Base-by-base conservation (phyloP, 1,140 invertebrate genomes). In the Bombus pyrosoma region DNA sequence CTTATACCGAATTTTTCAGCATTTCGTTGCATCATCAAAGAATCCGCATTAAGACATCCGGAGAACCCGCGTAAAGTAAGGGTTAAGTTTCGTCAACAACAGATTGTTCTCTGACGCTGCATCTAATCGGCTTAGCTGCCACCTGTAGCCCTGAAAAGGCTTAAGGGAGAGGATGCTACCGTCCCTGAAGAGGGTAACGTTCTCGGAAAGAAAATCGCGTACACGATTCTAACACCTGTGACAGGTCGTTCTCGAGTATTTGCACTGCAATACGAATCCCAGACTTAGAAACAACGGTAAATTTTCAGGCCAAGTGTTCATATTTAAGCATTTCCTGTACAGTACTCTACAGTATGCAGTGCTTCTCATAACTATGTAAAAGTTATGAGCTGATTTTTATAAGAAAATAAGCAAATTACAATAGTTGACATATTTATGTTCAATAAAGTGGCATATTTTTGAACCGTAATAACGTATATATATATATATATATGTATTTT, bases 71-170 rank as follows among this genome's bases (percentile, higher is more conserved):
- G 85, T 75, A 75, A 91, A 91, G 90, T 85, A 86, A 90, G 88
- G 89, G 85, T 91, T 91, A 85, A 87, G 77, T 91, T 90, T 92
- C 83, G 89, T 87, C 86, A 90, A 91, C 87, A 90, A 90, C 87
- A 89, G 89, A 92, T 92, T 89, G 87, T 91, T 88, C 81, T 18
- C 62, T 43, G 76, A 74, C 81, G 90, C 86, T 88, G 73, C 83
- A 71, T 91, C 89, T 91, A 93, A 93, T 92, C 91, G 84, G 89
- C 88, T 92, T 93, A 90, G 77, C 64, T 86, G 79, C 87, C 90
- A 93, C 92, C 91, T 92, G 91, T 90, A 87, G 87, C 39, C 71
- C 57, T 72, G 32, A 32, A 82, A 80, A 69, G 80, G 81, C 83
- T 86, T 85, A 85, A 73, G 39, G 69, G 64, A 85, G 79, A 80